Evolutionary conservation across 2,797 vertebrate species (phyloP).

Genomic region (Acrossocheilus fasciatus): DNA sequence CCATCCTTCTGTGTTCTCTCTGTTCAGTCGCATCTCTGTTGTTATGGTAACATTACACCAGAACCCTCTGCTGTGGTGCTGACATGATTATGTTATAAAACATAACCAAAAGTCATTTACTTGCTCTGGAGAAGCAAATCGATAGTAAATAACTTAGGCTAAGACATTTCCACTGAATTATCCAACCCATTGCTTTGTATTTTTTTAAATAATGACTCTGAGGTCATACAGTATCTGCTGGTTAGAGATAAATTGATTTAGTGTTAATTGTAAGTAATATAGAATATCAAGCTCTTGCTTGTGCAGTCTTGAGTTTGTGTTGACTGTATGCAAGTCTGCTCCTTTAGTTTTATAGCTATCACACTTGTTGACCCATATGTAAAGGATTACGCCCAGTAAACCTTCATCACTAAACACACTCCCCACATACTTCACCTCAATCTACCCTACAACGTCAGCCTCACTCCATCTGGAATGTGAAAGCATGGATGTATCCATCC

Average conservation of each 20-base stretch:
- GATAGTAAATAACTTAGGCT: conserved; percentile 31
- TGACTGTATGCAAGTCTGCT: not conserved
- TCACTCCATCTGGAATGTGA: not conserved
- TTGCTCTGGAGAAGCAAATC: conserved; percentile 39
- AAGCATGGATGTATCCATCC: not conserved
- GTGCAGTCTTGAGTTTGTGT: not conserved
- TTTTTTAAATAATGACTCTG: not conserved
- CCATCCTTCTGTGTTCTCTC: not conserved
- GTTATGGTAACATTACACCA: conserved; percentile 45
- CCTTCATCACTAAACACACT: conserved; percentile 26
- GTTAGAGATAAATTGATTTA: conserved; percentile 1
- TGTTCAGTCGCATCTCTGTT: conserved; percentile 4
- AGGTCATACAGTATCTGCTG: not conserved
- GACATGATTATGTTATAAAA: conserved; percentile 43
- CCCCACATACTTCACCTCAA: conserved; percentile 22
- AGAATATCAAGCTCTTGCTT: not conserved
- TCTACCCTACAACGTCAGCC: not conserved
- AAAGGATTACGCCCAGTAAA: conserved; percentile 13
- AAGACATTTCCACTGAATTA: conserved; percentile 42
- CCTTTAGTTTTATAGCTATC: not conserved
- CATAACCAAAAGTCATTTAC: conserved; percentile 30
- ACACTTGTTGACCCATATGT: conserved; percentile 28
- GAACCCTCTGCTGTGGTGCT: conserved; percentile 37
- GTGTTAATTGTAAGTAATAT: not conserved
- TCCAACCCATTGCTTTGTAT: conserved; percentile 8